phyloP scores from a whole-genome alignment of 2,888 invertebrate genomes.

The Eretmocerus hayati region DNA sequence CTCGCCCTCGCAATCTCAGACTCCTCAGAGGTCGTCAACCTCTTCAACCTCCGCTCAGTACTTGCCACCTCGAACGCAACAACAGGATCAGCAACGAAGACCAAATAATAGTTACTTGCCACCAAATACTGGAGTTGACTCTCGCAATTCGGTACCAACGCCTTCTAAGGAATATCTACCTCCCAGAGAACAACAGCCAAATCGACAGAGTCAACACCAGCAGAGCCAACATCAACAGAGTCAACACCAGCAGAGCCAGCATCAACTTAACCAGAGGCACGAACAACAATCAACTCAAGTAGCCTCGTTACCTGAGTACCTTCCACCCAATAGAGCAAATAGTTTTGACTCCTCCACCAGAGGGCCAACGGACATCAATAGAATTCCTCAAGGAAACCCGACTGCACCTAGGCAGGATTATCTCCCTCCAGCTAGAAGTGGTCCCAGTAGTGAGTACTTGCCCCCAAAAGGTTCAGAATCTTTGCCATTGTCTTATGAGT shows the following conservation, averaged over 20 bases:
- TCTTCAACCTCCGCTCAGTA: conserved; percentile 18
- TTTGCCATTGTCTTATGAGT: too few species aligned
- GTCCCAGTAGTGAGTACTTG: too few species aligned
- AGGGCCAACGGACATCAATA: too few species aligned
- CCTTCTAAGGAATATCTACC: not conserved
- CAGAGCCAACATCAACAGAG: not conserved
- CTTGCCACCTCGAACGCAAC: conserved; percentile 20
- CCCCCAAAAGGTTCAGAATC: too few species aligned
- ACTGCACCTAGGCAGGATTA: too few species aligned
- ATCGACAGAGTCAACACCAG: not conserved
- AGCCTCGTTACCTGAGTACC: not conserved
- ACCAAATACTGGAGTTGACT: conserved; percentile 21
- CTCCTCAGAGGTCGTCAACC: conserved; percentile 9
- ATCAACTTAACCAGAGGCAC: conserved; percentile 1
- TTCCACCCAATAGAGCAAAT: not conserved
- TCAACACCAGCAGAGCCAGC: not conserved
- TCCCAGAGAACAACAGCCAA: conserved; percentile 3
- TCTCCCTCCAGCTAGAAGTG: too few species aligned
- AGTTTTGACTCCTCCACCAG: too few species aligned
- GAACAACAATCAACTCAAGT: not conserved
- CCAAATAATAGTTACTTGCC: conserved; percentile 50
- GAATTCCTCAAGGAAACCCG: too few species aligned
- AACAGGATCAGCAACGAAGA: conserved; percentile 30
- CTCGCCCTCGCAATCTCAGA: conserved; percentile 22
- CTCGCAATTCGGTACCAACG: not conserved